Evolutionary conservation across 2,888 invertebrate species (phyloP).

Genomic region (Hydriomena furcata): DNA sequence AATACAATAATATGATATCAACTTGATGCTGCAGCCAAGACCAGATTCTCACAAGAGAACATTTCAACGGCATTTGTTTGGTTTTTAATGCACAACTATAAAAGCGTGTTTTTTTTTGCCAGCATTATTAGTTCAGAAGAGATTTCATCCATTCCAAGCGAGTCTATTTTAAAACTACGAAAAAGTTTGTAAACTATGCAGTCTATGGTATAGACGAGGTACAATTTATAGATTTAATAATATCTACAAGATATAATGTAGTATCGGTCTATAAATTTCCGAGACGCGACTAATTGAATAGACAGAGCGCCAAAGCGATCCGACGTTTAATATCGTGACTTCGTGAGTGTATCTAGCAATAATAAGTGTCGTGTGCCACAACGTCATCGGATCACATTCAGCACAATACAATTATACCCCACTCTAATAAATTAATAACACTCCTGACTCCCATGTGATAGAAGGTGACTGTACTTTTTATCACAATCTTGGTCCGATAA

Average conservation of each 20-base stretch:
- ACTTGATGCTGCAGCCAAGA: no score
- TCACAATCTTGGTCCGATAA: conserved; percentile 20
- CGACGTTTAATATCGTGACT: conserved; percentile 1
- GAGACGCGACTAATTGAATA: conserved; percentile 1
- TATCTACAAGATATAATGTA: neutral
- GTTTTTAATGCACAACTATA: no score
- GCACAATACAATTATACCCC: no score
- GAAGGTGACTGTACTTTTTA: conserved; percentile 23
- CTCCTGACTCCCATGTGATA: neutral
- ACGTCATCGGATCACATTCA: no score
- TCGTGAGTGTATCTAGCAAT: neutral
- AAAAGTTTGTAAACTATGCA: no score
- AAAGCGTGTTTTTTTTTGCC: no score
- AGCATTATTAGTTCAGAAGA: neutral
- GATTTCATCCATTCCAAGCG: no score
- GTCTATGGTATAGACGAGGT: neutral
- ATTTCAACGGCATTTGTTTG: no score
- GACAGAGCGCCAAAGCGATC: neutral
- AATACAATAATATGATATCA: no score
- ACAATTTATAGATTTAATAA: neutral
- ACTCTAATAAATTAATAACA: conserved; percentile 1
- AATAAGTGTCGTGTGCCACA: neutral
- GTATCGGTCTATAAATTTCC: conserved; percentile 1
- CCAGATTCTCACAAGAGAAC: no score
- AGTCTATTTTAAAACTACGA: no score